phyloP scores from a whole-genome alignment of 2,113 vertebrate genomes.

The Notarius lentiginosus region DNA sequence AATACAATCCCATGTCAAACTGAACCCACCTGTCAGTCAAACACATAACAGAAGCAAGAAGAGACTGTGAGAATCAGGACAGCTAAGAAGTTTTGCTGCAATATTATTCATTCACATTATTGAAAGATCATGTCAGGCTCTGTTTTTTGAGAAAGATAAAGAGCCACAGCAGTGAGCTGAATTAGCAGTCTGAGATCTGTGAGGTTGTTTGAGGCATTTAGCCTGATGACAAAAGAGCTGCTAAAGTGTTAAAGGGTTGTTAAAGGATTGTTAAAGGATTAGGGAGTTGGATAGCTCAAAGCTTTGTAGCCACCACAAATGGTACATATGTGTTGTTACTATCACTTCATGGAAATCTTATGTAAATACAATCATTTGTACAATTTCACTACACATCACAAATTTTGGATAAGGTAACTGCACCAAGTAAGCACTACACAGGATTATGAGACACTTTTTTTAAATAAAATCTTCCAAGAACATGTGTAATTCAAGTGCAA shows the following conservation, averaged over 20 bases:
- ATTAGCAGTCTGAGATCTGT: not conserved
- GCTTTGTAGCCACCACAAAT: not conserved
- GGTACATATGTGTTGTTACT: not conserved
- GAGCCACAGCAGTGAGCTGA: not conserved
- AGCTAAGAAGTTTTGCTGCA: not conserved
- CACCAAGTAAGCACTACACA: not conserved
- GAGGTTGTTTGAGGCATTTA: not conserved
- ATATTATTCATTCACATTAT: slow-evolving; percentile 4
- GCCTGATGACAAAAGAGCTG: slow-evolving; percentile 14
- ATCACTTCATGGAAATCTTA: not conserved
- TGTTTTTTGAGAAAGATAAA: not conserved
- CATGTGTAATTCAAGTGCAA: not conserved
- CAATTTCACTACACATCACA: not conserved
- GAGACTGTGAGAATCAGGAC: not conserved
- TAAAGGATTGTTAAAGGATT: slow-evolving; percentile 4
- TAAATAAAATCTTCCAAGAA: not conserved
- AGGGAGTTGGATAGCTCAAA: not conserved
- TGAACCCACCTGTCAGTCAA: slow-evolving; percentile 8
- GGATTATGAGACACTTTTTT: not conserved
- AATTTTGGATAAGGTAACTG: not conserved
- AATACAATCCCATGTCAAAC: not conserved
- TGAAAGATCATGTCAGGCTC: not conserved
- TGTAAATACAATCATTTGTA: not conserved
- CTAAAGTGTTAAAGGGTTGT: slow-evolving; percentile 2
- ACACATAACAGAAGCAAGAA: not conserved